phyloP scores from a whole-genome alignment of 2,888 invertebrate genomes.

The Prosopocoilus inquinatus region DNA sequence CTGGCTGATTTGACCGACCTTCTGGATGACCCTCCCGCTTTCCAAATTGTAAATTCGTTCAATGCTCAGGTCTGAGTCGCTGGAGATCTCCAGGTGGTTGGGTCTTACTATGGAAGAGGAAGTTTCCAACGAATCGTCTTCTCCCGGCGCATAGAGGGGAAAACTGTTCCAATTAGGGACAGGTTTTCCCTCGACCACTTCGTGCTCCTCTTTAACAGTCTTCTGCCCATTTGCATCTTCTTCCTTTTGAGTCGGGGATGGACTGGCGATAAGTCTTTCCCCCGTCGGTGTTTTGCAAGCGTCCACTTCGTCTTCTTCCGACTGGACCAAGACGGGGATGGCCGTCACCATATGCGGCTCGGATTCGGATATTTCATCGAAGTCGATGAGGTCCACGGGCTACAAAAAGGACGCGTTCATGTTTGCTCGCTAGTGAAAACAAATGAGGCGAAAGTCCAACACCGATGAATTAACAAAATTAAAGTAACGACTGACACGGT shows the following conservation, averaged over 20 bases:
- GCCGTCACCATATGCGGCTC: slow-evolving; percentile 20
- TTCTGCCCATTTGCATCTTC: no score
- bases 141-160: slow-evolving; percentile 11
- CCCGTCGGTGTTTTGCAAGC: slow-evolving; percentile 23
- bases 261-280: slow-evolving; percentile 4
- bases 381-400: no score
- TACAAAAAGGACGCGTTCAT: no score
- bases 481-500: no score
- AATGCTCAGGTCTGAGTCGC: slow-evolving; percentile 47
- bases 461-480: no score
- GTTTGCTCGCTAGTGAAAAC: no score
- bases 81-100: slow-evolving; percentile 38
- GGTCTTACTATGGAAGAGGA: slow-evolving; percentile 10
- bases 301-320: slow-evolving; percentile 22
- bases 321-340: slow-evolving; percentile 26
- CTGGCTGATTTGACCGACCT: slow-evolving; percentile 25
- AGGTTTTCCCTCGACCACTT: no score
- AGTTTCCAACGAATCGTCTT: no score
- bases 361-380: not conserved
- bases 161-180: slow-evolving; percentile 12
- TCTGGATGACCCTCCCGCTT: slow-evolving; percentile 39
- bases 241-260: not conserved
- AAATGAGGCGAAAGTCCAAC: no score
- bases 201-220: no score
- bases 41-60: slow-evolving; percentile 47